phyloP scores from a whole-genome alignment of 2,797 vertebrate genomes.

The Sebastes variabilis region DNA sequence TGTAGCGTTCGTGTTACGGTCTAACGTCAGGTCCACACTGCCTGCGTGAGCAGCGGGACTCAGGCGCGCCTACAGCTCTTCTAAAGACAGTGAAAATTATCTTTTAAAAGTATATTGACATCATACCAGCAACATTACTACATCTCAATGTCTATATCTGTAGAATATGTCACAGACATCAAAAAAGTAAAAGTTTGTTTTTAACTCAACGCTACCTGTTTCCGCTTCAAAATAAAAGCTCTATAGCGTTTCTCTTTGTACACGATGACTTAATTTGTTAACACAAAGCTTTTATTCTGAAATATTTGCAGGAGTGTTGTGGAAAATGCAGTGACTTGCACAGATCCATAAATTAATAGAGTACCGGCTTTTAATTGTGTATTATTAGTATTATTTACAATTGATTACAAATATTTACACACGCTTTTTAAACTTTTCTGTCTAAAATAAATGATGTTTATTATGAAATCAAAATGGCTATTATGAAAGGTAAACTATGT shows the following conservation, averaged over 20 bases:
- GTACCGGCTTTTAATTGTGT: neutral
- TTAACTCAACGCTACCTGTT: too few species aligned
- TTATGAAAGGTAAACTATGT: neutral
- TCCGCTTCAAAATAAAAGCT: too few species aligned
- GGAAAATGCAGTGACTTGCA: neutral
- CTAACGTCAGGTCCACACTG: neutral
- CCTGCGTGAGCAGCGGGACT: too few species aligned
- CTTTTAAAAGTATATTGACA: too few species aligned
- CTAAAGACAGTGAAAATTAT: accelerated
- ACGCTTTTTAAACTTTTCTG: too few species aligned
- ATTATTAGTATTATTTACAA: neutral
- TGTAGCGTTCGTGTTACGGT: neutral
- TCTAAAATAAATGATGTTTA: neutral
- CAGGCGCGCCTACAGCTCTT: too few species aligned
- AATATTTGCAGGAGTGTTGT: neutral
- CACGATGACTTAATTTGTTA: too few species aligned
- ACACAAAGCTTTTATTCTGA: neutral
- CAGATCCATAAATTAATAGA: neutral
- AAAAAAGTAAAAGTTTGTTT: too few species aligned
- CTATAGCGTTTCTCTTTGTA: accelerated
- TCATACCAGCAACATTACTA: too few species aligned
- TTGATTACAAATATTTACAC: too few species aligned
- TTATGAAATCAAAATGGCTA: neutral
- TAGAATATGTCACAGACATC: too few species aligned
- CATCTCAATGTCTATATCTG: too few species aligned